phyloP scores from a whole-genome alignment of 2,113 vertebrate genomes.

The Cyanoderma ruficeps region DNA sequence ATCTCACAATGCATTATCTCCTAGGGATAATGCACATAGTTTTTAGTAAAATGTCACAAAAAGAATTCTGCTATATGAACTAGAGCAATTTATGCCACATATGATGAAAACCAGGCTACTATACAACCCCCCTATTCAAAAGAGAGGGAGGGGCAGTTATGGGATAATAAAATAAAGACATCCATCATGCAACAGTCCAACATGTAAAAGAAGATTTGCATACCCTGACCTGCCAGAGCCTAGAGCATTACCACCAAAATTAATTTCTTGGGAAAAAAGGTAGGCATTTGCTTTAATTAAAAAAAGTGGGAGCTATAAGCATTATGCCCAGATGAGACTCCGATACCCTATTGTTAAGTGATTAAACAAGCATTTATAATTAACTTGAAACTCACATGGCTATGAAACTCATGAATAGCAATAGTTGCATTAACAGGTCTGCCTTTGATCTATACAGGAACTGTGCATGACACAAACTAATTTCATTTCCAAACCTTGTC shows the following conservation, averaged over 20 bases:
- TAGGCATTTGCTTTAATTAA: conserved; percentile 61
- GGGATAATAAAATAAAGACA: conserved; percentile 33
- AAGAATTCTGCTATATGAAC: background rate
- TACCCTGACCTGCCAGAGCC: conserved; percentile 15
- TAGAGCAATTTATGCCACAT: background rate
- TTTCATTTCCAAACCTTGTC: conserved; percentile 42
- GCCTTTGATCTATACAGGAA: conserved; percentile 60
- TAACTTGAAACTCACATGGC: conserved; percentile 35
- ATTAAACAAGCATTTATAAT: conserved; percentile 64
- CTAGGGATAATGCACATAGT: background rate
- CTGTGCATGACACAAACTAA: conserved; percentile 28
- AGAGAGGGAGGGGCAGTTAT: background rate
- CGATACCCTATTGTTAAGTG: conserved; percentile 44
- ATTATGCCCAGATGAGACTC: conserved; percentile 50
- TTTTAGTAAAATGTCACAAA: background rate
- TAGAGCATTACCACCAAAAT: conserved; percentile 25
- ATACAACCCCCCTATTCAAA: background rate
- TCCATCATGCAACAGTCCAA: background rate
- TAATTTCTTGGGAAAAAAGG: conserved; percentile 39
- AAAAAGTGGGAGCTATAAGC: background rate
- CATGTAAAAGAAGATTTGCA: conserved; percentile 15
- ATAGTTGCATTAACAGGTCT: conserved; percentile 53
- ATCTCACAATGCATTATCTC: background rate
- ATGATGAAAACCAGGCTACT: background rate
- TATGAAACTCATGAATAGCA: conserved; percentile 62